phyloP scores from a whole-genome alignment of 64 coral and sea anemone genomes.

The Stichodactyla helianthus region DNA sequence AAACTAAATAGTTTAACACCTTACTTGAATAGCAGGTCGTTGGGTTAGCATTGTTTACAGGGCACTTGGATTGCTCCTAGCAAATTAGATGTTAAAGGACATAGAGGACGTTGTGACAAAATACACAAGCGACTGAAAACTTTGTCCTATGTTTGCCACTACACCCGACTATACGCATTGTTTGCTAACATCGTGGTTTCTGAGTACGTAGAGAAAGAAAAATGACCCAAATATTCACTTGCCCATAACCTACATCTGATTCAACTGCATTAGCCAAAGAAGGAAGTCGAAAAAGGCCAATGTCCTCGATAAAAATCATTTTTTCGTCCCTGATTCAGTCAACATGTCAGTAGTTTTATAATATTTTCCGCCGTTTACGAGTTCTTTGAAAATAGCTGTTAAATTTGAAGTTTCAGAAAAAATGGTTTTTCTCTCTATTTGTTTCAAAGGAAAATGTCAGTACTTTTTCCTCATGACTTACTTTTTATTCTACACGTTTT shows the following conservation, averaged over 20 bases:
- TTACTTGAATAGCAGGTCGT: conserved; percentile 1
- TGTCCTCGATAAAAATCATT: background rate
- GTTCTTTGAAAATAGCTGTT: no score
- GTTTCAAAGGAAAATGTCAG: no score
- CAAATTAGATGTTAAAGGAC: background rate
- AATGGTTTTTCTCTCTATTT: no score
- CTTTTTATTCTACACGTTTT: no score
- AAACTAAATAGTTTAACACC: conserved; percentile 21
- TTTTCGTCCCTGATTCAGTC: background rate
- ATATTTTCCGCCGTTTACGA: background rate
- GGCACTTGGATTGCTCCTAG: conserved; percentile 1
- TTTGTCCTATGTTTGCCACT: background rate
- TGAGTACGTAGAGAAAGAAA: background rate
- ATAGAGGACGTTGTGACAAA: background rate
- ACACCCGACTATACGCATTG: background rate
- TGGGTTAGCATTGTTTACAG: conserved; percentile 6
- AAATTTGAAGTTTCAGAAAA: no score
- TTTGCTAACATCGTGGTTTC: background rate
- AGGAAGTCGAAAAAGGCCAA: background rate
- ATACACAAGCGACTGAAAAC: background rate
- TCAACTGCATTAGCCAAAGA: background rate
- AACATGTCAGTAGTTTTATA: background rate
- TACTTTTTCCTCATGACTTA: no score
- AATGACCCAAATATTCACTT: background rate
- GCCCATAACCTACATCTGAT: background rate